Percentiles rank a stretch among this genome's conserved stretches.
Evolutionary conservation across 2,113 vertebrate species (phyloP).

Genomic region (Muntiacus reevesi): DNA sequence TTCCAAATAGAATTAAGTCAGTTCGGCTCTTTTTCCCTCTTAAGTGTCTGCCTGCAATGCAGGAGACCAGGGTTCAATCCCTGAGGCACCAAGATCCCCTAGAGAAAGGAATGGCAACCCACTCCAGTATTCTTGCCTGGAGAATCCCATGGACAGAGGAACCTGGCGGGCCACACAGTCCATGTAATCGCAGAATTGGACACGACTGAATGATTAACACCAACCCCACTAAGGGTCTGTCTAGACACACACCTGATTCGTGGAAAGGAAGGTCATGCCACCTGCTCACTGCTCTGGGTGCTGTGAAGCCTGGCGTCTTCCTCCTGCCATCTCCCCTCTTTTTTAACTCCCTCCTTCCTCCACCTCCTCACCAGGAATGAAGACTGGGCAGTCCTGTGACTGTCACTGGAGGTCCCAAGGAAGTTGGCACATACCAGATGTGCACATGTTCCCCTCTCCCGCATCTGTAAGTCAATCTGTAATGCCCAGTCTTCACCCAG

Average conservation of each 20-base stretch:
- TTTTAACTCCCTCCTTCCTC: neutral
- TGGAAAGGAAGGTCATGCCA: slow-evolving; percentile 17
- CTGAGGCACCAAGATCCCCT: neutral
- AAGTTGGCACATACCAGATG: neutral
- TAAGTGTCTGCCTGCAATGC: neutral
- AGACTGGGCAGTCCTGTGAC: neutral
- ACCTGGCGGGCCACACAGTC: neutral
- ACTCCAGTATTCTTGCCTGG: neutral
- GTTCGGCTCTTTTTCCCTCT: neutral
- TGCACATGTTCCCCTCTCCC: fast-evolving
- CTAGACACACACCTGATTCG: slow-evolving; percentile 50
- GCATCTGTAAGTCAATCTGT: neutral
- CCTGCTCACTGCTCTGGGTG: neutral
- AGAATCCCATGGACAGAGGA: neutral
- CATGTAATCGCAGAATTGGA: neutral
- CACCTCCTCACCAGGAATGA: neutral
- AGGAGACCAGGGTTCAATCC: neutral
- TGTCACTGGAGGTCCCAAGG: neutral
- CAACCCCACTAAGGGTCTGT: neutral
- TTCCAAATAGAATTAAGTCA: slow-evolving; percentile 6
- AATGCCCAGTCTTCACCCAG: neutral
- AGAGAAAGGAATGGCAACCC: neutral
- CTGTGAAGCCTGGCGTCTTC: neutral
- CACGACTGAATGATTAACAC: neutral
- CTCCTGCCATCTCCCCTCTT: neutral